Evolutionary conservation across 2,797 vertebrate genomes (phyloP).

Genomic region (Fratercula arctica): DNA sequence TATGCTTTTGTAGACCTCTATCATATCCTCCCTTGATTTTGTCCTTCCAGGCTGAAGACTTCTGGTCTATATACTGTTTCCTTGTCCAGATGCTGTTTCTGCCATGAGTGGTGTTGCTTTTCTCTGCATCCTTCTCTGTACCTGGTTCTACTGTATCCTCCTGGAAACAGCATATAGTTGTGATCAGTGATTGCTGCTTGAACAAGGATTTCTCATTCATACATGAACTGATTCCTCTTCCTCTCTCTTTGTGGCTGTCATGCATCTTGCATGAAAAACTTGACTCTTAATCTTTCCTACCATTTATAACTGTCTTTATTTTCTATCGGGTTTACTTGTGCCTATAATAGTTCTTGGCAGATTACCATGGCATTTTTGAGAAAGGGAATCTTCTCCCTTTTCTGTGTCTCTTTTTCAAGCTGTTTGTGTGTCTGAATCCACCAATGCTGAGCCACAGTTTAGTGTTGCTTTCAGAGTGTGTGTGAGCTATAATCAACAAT

Average conservation of each 20-base stretch:
- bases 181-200: background rate
- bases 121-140: background rate
- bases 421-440: background rate
- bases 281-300: background rate
- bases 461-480: background rate
- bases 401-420: background rate
- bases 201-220: background rate
- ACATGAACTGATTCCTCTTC: background rate
- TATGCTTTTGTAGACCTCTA: background rate
- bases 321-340: background rate
- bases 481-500: background rate
- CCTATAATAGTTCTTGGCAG: background rate
- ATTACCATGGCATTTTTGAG: background rate
- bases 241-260: background rate
- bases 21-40: background rate
- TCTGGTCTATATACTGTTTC: background rate
- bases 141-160: background rate
- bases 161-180: background rate
- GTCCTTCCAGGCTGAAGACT: background rate
- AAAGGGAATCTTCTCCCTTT: background rate
- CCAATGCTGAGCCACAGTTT: background rate
- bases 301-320: background rate
- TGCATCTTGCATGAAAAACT: background rate
- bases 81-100: background rate
- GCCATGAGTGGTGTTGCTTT: background rate